Conservation (phyloP, 1,140 invertebrate genomes). For the Drosophila repletoides region DNA sequence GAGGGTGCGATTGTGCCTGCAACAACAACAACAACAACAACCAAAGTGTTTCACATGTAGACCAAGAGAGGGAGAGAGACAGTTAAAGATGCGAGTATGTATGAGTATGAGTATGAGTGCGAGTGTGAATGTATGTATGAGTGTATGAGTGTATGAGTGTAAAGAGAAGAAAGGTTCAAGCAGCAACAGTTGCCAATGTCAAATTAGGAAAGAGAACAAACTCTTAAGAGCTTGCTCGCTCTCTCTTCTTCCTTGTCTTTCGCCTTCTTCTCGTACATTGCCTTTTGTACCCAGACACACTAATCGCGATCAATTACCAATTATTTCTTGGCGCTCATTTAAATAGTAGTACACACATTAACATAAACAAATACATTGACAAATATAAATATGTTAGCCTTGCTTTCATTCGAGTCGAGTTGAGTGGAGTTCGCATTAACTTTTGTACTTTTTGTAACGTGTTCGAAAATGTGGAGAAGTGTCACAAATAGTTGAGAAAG, state of each 20-base stretch:
- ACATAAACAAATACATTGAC: slow-evolving; percentile 39
- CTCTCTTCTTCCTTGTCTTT: slow-evolving; percentile 19
- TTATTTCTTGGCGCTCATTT: slow-evolving; percentile 13
- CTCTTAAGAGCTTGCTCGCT: background rate
- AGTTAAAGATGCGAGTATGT: slow-evolving; percentile 15
- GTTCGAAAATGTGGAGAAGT: slow-evolving; percentile 23
- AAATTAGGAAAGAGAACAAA: slow-evolving; percentile 10
- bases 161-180: slow-evolving; percentile 1
- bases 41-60: slow-evolving; percentile 59
- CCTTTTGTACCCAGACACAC: slow-evolving; percentile 56
- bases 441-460: slow-evolving; percentile 4
- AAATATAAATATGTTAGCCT: slow-evolving; percentile 10
- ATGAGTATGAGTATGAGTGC: no score
- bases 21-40: slow-evolving; percentile 82
- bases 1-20: slow-evolving; percentile 96
- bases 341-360: slow-evolving; percentile 58
- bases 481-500: slow-evolving; percentile 25
- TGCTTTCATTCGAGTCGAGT: slow-evolving; percentile 10
- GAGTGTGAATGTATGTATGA: slow-evolving; percentile 1
- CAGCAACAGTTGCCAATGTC: background rate
- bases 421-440: slow-evolving; percentile 14
- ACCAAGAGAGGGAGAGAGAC: slow-evolving; percentile 17
- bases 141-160: slow-evolving; percentile 19
- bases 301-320: background rate
- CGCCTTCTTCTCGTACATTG: slow-evolving; percentile 35